Conservation (phyloP, 2,888 invertebrate genomes). For the Monochamus alternatus region DNA sequence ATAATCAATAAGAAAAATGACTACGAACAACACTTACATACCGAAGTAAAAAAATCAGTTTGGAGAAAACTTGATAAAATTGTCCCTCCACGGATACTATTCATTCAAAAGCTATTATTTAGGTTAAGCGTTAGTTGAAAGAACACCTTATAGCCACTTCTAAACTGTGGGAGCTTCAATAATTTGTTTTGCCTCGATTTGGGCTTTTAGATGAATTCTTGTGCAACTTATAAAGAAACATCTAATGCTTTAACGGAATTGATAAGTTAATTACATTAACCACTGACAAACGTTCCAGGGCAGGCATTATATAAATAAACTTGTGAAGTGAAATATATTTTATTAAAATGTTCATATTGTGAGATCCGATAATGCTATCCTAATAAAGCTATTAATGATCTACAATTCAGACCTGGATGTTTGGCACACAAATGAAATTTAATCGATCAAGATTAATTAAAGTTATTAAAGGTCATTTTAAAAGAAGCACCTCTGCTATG, state of each 20-base stretch:
- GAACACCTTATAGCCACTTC: constrained; percentile 9
- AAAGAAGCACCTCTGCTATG: no score
- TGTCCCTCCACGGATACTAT: background rate
- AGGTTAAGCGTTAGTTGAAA: constrained; percentile 17
- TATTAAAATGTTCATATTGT: no score
- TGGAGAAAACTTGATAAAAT: constrained; percentile 17
- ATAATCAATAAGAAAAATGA: background rate
- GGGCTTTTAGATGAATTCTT: no score
- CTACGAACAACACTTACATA: background rate
- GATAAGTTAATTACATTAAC: no score
- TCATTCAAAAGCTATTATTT: background rate
- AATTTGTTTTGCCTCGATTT: no score
- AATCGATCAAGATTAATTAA: constrained; percentile 2
- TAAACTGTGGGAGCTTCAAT: no score
- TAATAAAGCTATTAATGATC: background rate
- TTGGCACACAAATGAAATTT: background rate
- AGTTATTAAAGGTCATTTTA: background rate
- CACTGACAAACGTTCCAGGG: no score
- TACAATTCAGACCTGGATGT: background rate
- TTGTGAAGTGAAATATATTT: no score
- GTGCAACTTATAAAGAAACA: no score
- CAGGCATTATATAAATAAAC: no score
- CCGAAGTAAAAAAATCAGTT: background rate
- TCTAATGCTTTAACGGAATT: no score
- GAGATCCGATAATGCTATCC: constrained; percentile 37